A percentile compares a stretch with the other conserved stretches of the same genome.
phyloP scores from a whole-genome alignment of 2,888 invertebrate genomes.

The Volucella inflata region DNA sequence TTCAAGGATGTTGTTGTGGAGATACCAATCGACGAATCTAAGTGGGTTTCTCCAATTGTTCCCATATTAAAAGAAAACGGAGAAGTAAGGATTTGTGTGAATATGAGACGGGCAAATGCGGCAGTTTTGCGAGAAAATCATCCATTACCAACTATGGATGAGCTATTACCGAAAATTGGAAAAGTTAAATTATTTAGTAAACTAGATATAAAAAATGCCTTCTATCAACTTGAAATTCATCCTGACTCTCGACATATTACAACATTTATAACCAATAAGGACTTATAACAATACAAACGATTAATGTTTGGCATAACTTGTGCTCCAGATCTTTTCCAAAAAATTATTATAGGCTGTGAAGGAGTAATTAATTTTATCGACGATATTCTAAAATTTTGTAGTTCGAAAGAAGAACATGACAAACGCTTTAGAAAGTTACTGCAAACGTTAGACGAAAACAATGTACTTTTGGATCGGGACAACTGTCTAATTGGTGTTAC shows the following conservation, averaged over 20 bases:
- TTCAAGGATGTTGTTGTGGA: constrained; percentile 33
- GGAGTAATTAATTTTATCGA: constrained; percentile 81
- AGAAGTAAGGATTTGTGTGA: constrained; percentile 45
- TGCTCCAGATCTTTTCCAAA: constrained; percentile 83
- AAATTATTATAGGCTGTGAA: constrained; percentile 79
- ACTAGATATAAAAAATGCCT: constrained; percentile 80
- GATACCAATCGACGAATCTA: constrained; percentile 33
- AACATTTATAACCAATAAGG: constrained; percentile 80
- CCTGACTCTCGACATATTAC: constrained; percentile 76
- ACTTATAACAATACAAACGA: constrained; percentile 81
- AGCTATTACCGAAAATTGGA: constrained; percentile 42
- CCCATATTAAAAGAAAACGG: constrained; percentile 38
- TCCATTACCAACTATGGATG: constrained; percentile 56
- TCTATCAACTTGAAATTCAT: constrained; percentile 80
- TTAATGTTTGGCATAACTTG: constrained; percentile 82
- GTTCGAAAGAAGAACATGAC: constrained; percentile 34
- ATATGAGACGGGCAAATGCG: constrained; percentile 52
- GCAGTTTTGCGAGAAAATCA: constrained; percentile 54
- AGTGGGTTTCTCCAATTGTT: constrained; percentile 48
- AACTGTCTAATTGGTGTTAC: constrained; percentile 39
- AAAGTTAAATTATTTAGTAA: constrained; percentile 76
- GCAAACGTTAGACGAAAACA: constrained; percentile 25
- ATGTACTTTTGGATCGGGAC: constrained; percentile 27
- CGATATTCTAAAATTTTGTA: constrained; percentile 78
- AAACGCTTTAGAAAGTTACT: constrained; percentile 29